phyloP scores from a whole-genome alignment of 2,888 invertebrate species.

The Drosophila quinaria region DNA sequence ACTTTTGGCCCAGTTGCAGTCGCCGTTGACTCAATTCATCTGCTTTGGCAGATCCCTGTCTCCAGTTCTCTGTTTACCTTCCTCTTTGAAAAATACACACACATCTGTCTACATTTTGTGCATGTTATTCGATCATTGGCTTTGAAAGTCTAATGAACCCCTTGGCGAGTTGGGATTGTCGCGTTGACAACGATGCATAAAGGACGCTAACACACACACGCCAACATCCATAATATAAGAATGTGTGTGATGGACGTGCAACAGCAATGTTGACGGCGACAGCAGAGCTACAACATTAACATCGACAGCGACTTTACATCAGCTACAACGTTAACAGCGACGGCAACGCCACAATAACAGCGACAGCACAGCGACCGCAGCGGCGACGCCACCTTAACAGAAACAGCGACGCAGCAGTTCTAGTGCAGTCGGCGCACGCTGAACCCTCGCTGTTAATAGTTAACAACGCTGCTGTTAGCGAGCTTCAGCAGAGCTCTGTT shows the following conservation, averaged over 20 bases:
- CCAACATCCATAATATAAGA: neutral
- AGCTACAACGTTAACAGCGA: neutral
- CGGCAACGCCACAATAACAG: neutral
- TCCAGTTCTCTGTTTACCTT: slow-evolving; percentile 11
- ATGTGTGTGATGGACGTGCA: slow-evolving; percentile 23
- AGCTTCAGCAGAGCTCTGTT: neutral
- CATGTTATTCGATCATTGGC: slow-evolving; percentile 77
- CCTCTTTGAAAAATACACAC: neutral
- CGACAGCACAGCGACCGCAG: neutral
- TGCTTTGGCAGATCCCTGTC: slow-evolving; percentile 5
- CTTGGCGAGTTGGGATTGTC: slow-evolving; percentile 58
- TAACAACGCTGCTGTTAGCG: neutral
- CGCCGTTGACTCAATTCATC: slow-evolving; percentile 15
- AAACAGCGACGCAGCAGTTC: neutral
- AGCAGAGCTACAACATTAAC: neutral
- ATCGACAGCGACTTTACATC: neutral
- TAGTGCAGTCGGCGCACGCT: neutral
- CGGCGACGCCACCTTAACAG: neutral
- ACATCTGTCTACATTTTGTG: slow-evolving; percentile 29
- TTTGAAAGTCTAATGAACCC: slow-evolving; percentile 82
- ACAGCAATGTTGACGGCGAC: neutral
- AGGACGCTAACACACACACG: slow-evolving; percentile 22
- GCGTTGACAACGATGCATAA: slow-evolving; percentile 45
- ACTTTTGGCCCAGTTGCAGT: slow-evolving; percentile 61
- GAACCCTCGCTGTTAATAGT: neutral